Percentiles rank a stretch among this genome's conserved stretches.
These are phyloP conservation scores for Teleopsis dalmanni DNA, from an alignment of 1,140 invertebrate genomes.

Conservation along the genomic window DNA sequence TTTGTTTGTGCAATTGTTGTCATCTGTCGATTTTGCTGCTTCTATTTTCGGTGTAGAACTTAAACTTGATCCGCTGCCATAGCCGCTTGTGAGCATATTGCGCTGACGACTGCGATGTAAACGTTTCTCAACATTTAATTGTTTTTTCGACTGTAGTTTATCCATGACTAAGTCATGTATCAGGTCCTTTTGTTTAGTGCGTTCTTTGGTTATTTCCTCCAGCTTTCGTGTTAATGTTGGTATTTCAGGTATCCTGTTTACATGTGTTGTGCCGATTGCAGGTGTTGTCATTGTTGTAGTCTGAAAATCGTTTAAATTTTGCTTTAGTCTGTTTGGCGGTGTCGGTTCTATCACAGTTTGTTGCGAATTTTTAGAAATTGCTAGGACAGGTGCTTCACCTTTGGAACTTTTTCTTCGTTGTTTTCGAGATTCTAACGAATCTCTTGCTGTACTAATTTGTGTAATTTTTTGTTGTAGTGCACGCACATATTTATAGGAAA, in stretches of 20 bases:
- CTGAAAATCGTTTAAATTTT: conserved; percentile 2
- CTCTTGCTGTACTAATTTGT: conserved; percentile 62
- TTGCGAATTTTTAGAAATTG: too few relatives aligned
- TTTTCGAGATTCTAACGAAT: conserved; percentile 62
- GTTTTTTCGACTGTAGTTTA: conserved; percentile 62
- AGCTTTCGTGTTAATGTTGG: conserved; percentile 42
- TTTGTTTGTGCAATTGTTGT: conserved; percentile 34
- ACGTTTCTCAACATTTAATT: conserved; percentile 55
- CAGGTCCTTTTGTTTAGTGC: conserved; percentile 60
- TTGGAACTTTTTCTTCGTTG: conserved; percentile 54
- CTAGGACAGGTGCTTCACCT: conserved; percentile 40
- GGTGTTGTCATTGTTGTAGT: neutral
- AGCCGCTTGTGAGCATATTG: conserved; percentile 32
- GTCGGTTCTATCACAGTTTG: conserved; percentile 40
- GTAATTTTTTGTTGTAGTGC: conserved; percentile 60
- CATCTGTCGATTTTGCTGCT: conserved; percentile 25
- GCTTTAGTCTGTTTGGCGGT: neutral
- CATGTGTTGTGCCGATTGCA: conserved; percentile 9
- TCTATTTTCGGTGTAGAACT: conserved; percentile 36
- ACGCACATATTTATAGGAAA: conserved; percentile 55
- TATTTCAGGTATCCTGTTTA: conserved; percentile 37
- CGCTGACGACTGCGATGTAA: conserved; percentile 41
- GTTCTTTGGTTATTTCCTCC: conserved; percentile 58
- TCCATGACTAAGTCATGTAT: conserved; percentile 73
- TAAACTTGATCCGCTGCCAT: conserved; percentile 30